A percentile compares a stretch with the other conserved stretches of the same genome.
These are phyloP conservation scores for Vireo altiloquus DNA, from an alignment of 2,113 vertebrate species.

Conservation along the genomic window DNA sequence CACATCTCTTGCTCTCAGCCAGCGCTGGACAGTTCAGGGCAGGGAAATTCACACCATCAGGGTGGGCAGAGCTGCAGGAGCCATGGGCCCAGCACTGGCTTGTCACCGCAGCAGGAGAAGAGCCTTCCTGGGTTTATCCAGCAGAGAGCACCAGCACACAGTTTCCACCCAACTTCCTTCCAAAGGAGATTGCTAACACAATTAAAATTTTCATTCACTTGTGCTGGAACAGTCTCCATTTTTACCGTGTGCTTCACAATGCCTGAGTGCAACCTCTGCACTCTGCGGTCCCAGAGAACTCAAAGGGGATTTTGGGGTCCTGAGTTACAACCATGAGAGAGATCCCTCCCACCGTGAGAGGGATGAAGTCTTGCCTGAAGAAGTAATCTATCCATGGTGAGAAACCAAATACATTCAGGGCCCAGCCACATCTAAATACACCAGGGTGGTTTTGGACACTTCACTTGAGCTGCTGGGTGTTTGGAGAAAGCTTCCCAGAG, in stretches of 20 bases:
- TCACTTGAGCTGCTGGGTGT: neutral
- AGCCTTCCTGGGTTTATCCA: neutral
- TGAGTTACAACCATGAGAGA: rapidly evolving
- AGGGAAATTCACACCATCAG: neutral
- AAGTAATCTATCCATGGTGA: neutral
- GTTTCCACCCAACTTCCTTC: neutral
- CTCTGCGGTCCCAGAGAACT: neutral
- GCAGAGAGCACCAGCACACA: slow-evolving; percentile 46
- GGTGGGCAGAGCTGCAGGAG: neutral
- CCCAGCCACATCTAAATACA: neutral
- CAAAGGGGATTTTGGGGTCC: neutral
- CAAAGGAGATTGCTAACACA: neutral
- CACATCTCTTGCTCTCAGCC: neutral
- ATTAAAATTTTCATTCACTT: neutral
- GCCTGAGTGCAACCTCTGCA: neutral
- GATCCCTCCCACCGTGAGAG: neutral
- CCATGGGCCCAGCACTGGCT: neutral
- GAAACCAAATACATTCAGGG: neutral
- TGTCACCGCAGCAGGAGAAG: rapidly evolving
- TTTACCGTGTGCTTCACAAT: neutral
- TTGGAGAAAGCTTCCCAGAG: neutral
- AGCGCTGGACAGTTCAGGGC: neutral
- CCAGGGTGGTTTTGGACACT: neutral
- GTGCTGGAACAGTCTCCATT: neutral
- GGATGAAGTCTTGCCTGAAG: neutral